Conservation (phyloP, 2,113 vertebrate genomes). For the Gorsachius goisagi region DNA sequence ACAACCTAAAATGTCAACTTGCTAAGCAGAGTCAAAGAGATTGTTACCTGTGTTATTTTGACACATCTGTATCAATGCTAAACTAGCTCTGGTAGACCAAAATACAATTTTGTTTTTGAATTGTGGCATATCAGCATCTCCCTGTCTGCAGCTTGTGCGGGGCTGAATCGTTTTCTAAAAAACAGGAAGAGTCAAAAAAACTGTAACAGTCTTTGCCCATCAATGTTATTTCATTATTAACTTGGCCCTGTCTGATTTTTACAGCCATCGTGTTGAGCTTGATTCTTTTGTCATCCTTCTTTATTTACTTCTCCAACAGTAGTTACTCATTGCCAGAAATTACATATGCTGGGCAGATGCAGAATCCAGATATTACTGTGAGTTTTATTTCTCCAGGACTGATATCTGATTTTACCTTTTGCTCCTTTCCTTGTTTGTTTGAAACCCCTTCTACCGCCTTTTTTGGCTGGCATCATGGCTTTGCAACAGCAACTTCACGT, state of each 20-base stretch:
- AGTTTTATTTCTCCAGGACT: slow-evolving; percentile 1
- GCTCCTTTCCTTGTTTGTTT: not conserved
- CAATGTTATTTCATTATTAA: not conserved
- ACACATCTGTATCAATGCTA: not conserved
- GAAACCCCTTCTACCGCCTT: not conserved
- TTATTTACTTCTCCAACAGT: slow-evolving; percentile 33
- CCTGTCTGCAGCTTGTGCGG: not conserved
- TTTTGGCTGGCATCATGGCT: not conserved
- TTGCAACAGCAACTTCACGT: not conserved
- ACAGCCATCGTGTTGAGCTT: not conserved
- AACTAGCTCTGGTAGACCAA: not conserved
- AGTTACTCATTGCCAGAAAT: slow-evolving; percentile 50
- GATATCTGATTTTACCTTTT: slow-evolving; percentile 33
- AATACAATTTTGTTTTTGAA: not conserved
- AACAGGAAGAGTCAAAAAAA: not conserved
- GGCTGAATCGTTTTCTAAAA: not conserved
- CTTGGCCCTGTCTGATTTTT: slow-evolving; percentile 23
- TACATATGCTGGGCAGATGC: slow-evolving; percentile 58
- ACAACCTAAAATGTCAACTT: not conserved
- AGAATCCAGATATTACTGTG: slow-evolving; percentile 39
- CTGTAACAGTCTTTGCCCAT: not conserved
- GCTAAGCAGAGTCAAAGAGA: not conserved
- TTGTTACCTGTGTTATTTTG: not conserved
- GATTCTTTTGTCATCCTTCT: slow-evolving; percentile 41
- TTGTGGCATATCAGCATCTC: not conserved